Percentiles rank a stretch among this genome's conserved stretches.
These are phyloP conservation scores for Sussaba pulchella DNA, from an alignment of 2,888 invertebrate species.

Conservation along the genomic window DNA sequence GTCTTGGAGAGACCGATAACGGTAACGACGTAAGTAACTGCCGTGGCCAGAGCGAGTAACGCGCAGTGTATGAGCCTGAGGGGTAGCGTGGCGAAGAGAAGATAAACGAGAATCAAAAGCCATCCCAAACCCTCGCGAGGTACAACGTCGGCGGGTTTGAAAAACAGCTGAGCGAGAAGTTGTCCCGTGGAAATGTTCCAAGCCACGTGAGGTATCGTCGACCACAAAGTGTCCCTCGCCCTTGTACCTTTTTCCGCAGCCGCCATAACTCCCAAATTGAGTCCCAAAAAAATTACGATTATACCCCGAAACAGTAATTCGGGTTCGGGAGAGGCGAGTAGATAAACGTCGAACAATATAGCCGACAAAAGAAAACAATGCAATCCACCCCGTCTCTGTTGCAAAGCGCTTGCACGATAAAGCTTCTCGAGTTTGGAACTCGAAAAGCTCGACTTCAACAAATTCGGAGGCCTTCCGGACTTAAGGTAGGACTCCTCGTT, in stretches of 20 bases:
- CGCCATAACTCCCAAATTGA: constrained; percentile 81
- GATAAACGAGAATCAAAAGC: constrained; percentile 90
- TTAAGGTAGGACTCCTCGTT: constrained; percentile 83
- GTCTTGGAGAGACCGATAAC: constrained; percentile 86
- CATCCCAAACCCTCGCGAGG: constrained; percentile 90
- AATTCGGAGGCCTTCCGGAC: constrained; percentile 81
- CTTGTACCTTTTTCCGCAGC: constrained; percentile 79
- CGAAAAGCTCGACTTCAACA: constrained; percentile 85
- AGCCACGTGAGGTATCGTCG: constrained; percentile 87
- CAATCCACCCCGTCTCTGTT: constrained; percentile 90
- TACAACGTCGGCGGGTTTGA: constrained; percentile 86
- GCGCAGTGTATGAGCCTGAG: constrained; percentile 88
- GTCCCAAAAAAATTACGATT: constrained; percentile 80
- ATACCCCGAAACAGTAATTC: constrained; percentile 78
- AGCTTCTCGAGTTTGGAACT: constrained; percentile 89
- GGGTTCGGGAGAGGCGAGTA: constrained; percentile 85
- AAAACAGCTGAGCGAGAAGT: constrained; percentile 87
- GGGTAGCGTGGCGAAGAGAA: constrained; percentile 91
- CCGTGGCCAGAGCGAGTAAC: constrained; percentile 87
- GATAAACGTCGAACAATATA: constrained; percentile 88
- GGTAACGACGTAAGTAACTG: constrained; percentile 87
- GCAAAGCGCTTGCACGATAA: constrained; percentile 90
- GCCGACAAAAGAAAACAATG: constrained; percentile 89
- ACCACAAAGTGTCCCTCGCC: constrained; percentile 84
- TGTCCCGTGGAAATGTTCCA: constrained; percentile 88